Conservation (phyloP, 2,113 vertebrate genomes). For the Paralichthys olivaceus region DNA sequence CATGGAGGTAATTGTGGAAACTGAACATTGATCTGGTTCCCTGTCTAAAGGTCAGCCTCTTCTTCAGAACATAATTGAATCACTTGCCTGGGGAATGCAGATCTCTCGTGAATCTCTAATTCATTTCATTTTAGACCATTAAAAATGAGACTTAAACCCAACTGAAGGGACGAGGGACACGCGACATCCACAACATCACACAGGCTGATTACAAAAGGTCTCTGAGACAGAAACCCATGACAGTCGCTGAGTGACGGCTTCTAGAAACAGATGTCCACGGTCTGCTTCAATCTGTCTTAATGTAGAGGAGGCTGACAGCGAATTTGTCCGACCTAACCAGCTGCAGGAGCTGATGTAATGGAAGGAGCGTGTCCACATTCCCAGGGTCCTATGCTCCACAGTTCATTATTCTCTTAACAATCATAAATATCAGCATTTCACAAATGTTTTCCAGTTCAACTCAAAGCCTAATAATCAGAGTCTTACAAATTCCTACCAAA, state of each 20-base stretch:
- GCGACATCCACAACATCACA: not conserved
- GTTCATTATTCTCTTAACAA: not conserved
- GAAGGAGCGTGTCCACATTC: slow-evolving; percentile 9
- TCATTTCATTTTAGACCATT: slow-evolving; percentile 34
- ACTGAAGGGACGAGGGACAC: not conserved
- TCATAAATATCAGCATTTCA: not conserved
- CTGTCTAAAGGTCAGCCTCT: slow-evolving; percentile 51
- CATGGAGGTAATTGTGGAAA: slow-evolving; percentile 4
- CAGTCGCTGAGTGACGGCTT: slow-evolving; percentile 21
- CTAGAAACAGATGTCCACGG: slow-evolving; percentile 26
- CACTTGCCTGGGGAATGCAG: slow-evolving; percentile 20
- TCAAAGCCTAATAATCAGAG: too few relatives aligned
- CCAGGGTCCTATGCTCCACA: not conserved
- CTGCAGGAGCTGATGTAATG: slow-evolving; percentile 31
- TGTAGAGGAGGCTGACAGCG: slow-evolving; percentile 36
- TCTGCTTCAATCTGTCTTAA: slow-evolving; percentile 17
- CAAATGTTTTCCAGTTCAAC: not conserved
- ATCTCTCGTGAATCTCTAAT: slow-evolving; percentile 32
- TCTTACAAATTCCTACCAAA: too few relatives aligned
- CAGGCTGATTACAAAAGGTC: not conserved
- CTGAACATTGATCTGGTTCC: slow-evolving; percentile 32
- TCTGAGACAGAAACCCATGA: not conserved
- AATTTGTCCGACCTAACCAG: slow-evolving; percentile 27
- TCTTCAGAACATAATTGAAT: slow-evolving; percentile 55
- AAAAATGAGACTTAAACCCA: not conserved